Conservation (phyloP, 2,797 vertebrate genomes). For the Chelmon rostratus region DNA sequence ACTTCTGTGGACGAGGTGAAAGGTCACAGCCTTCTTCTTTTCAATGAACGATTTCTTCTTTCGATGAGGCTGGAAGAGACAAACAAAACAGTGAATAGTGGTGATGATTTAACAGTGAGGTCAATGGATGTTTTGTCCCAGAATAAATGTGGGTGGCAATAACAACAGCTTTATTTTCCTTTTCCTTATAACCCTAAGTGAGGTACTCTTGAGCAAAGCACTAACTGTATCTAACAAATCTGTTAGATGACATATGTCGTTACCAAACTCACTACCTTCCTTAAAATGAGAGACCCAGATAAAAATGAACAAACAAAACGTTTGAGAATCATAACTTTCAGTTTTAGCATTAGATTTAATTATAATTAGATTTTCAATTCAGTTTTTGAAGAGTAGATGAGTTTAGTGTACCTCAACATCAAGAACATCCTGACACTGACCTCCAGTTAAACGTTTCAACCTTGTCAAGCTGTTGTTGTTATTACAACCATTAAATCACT, state of each 20-base stretch:
- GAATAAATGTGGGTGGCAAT: too few relatives aligned
- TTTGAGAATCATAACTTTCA: too few relatives aligned
- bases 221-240: too few relatives aligned
- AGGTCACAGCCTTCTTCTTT: slow-evolving; percentile 96
- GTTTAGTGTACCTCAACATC: neutral
- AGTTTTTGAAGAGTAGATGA: neutral
- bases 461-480: too few relatives aligned
- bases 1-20: slow-evolving; percentile 97
- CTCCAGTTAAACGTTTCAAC: neutral
- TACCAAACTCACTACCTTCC: neutral
- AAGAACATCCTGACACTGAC: neutral
- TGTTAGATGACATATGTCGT: too few relatives aligned
- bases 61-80: slow-evolving; percentile 90
- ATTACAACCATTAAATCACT: neutral
- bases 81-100: neutral
- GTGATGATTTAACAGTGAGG: neutral
- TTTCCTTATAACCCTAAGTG: neutral
- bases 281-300: neutral
- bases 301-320: neutral
- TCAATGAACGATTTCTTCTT: slow-evolving; percentile 97
- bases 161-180: too few relatives aligned
- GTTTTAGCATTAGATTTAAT: too few relatives aligned
- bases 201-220: neutral
- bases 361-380: neutral
- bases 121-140: neutral